Conservation (phyloP, 2,797 vertebrate species). For the Stomatorhinus walkeri region DNA sequence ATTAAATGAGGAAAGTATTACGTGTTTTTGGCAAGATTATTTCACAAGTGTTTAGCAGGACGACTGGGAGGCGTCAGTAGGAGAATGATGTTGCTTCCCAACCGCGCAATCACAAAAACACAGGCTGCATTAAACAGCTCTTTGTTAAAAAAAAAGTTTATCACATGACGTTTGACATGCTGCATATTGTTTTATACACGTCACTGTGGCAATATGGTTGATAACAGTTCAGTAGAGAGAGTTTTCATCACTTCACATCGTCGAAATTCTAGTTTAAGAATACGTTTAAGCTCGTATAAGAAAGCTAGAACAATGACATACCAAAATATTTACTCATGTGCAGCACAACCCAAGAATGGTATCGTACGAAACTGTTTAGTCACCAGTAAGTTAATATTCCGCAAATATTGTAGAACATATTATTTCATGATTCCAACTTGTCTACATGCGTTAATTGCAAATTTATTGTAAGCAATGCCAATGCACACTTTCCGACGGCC, state of each 20-base stretch:
- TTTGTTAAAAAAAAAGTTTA: background rate
- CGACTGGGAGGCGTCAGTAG: background rate
- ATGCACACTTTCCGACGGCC: background rate
- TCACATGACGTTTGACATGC: background rate
- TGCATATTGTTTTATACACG: background rate
- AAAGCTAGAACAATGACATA: background rate
- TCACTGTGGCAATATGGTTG: background rate
- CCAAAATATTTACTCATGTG: background rate
- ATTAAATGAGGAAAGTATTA: background rate
- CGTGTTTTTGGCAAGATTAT: background rate
- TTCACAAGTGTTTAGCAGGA: background rate
- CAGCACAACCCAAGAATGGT: background rate
- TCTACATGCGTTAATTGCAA: background rate
- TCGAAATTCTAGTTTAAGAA: background rate
- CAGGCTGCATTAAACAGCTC: background rate
- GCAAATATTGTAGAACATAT: background rate
- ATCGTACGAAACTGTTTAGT: background rate
- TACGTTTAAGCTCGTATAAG: background rate
- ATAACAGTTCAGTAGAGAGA: background rate
- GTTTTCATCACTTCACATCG: background rate
- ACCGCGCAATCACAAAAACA: background rate
- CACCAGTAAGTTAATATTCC: background rate
- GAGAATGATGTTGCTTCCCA: background rate
- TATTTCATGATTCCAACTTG: background rate
- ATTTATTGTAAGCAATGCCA: background rate